phyloP scores from a whole-genome alignment of 2,888 invertebrate genomes.

The Drosophila imparisetae region DNA sequence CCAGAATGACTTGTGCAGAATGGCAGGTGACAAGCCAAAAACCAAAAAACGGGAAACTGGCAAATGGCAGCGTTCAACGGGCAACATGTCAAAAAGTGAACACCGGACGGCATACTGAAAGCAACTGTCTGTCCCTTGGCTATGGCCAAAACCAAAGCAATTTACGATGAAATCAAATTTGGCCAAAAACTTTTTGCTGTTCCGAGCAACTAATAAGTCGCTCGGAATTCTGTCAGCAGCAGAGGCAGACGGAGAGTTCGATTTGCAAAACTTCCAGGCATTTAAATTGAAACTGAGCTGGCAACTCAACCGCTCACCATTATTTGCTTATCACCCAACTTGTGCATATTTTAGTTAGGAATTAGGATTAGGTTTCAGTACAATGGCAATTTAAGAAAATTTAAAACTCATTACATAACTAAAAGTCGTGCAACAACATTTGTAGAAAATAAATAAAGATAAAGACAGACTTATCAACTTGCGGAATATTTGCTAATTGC shows the following conservation, averaged over 20 bases:
- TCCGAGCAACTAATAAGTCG: constrained; percentile 37
- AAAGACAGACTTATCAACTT: background rate
- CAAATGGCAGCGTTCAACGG: constrained; percentile 5
- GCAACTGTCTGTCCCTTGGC: constrained; percentile 31
- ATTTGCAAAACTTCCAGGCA: constrained; percentile 13
- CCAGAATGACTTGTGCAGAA: constrained; percentile 27
- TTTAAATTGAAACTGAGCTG: constrained; percentile 10
- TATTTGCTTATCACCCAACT: constrained; percentile 5
- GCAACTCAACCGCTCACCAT: background rate
- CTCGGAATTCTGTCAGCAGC: constrained; percentile 12
- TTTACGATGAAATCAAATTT: constrained; percentile 67
- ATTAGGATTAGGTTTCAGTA: background rate
- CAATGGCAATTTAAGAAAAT: constrained; percentile 9
- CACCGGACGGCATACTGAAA: constrained; percentile 40
- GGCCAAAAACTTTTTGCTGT: constrained; percentile 45
- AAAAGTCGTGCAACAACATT: background rate
- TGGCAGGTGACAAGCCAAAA: constrained; percentile 15
- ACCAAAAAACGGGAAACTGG: constrained; percentile 2
- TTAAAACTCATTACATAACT: constrained; percentile 3
- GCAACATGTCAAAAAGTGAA: constrained; percentile 47
- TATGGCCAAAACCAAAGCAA: constrained; percentile 28
- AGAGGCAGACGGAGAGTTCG: constrained; percentile 16
- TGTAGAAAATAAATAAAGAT: background rate
- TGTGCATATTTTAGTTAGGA: constrained; percentile 2
- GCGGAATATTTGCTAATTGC: background rate